These are phyloP conservation scores for Sardina pilchardus DNA, from an alignment of 2,113 vertebrate species.

Conservation along the genomic window DNA sequence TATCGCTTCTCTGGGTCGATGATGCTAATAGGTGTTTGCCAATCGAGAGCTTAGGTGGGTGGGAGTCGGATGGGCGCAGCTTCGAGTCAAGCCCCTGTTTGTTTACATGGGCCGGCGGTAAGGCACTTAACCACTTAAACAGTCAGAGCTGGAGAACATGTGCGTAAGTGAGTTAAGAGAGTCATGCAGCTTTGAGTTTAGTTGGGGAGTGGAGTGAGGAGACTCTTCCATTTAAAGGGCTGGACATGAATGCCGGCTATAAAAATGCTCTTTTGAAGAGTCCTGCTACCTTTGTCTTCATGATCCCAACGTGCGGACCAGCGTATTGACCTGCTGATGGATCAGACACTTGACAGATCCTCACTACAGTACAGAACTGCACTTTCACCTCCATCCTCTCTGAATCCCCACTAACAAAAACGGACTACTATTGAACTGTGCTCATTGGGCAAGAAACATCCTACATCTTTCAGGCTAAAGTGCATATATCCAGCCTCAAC, in stretches of 20 bases:
- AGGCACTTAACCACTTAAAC: constrained; percentile 31
- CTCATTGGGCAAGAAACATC: background rate
- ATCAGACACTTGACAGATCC: background rate
- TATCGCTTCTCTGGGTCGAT: constrained; percentile 2
- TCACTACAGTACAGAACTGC: background rate
- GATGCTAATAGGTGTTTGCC: constrained; percentile 22
- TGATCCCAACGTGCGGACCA: background rate
- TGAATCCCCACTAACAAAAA: background rate
- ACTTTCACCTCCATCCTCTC: background rate
- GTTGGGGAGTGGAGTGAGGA: background rate
- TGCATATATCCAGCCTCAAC: background rate
- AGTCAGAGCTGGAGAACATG: constrained; percentile 25
- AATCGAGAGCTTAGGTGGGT: background rate
- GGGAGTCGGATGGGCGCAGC: background rate
- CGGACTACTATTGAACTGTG: background rate
- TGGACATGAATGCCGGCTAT: background rate
- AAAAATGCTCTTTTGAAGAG: background rate
- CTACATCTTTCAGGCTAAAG: background rate
- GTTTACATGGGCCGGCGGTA: background rate
- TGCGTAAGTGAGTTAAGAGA: constrained; percentile 25
- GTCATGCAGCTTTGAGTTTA: background rate
- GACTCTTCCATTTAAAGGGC: background rate
- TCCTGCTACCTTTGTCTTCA: background rate
- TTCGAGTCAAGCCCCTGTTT: constrained; percentile 18
- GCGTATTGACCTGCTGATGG: background rate